Base-by-base conservation (phyloP, 2,113 vertebrate species). In the Tetraodon nigroviridis region DNA sequence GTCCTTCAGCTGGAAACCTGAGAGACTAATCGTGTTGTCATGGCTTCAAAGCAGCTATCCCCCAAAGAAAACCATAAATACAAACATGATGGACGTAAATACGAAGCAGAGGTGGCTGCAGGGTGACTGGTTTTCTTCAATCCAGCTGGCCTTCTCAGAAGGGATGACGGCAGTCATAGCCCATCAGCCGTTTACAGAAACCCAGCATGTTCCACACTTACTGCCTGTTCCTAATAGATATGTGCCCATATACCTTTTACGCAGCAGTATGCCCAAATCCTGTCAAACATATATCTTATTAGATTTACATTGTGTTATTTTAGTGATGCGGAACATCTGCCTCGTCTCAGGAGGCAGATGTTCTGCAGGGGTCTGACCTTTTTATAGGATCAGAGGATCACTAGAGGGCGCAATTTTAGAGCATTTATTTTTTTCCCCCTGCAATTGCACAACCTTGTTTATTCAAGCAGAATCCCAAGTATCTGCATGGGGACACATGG, bases 101-200 rank as follows among this genome's bases (percentile, higher is more conserved):
- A 10, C 11, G 71, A 86, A 52, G 51, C 13, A 11, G 51, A 73
- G 73, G 81, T 81, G 58, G 20, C 2, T 8, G 20, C 57, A 51
- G 70, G 73, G 58, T 37, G 22, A 47, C 72, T 86, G 77, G 27
- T 73, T 81, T 83, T 70, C 57, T 60, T 82, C 78, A 76, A 51
- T 54, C 50, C 59, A 20, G 69, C 5, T 41, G 54, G 32, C 51
- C 49, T 79, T 76, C 37, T 50, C 19, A 17, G 55, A 61, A 46
- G 40, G 68, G 71, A 61, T 58, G 53, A 55, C 47, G 24, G 60
- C 42, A 59, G 58, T 80, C 67, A 56, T n/a, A 71, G 27, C 51
- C 69, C 62, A 68, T 81, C 63, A 61, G 16, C 45, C 63, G 50
- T 41, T 46, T 27, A 46, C n/a, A 11, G n/a, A 49, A 21, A 4